Conservation (phyloP, 2,888 invertebrate species). For the Heteromurus nitidus region DNA sequence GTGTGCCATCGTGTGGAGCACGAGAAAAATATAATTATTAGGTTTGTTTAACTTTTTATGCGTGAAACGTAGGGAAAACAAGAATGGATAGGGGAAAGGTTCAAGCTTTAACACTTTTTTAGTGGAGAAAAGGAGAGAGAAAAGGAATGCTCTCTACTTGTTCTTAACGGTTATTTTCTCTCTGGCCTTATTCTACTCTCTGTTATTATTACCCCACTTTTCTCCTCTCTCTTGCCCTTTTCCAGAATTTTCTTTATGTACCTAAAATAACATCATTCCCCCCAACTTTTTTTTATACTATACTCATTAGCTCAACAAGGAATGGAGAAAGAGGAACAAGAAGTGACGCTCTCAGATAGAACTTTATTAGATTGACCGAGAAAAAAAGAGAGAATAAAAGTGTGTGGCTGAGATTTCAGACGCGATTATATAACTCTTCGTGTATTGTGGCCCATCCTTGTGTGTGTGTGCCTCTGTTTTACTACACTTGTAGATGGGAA, state of each 20-base stretch:
- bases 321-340: not conserved
- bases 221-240: not conserved
- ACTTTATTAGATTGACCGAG: conserved; percentile 51
- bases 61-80: not conserved
- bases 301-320: conserved; percentile 7
- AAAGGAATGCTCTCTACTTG: not conserved
- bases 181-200: not conserved
- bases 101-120: not conserved
- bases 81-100: not conserved
- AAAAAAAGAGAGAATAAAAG: conserved; percentile 10
- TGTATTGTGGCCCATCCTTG: no score
- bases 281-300: not conserved
- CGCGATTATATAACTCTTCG: no score
- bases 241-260: not conserved
- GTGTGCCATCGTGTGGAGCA: no score
- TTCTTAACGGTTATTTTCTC: conserved; percentile 33
- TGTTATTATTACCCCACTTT: conserved; percentile 30
- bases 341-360: conserved; percentile 1
- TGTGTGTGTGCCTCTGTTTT: no score
- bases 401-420: no score
- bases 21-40: conserved; percentile 37
- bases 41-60: conserved; percentile 47
- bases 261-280: not conserved
- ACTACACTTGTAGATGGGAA: no score
- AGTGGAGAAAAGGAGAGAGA: not conserved